Conservation (phyloP, 2,797 vertebrate genomes). For the Alexandromys oeconomus region DNA sequence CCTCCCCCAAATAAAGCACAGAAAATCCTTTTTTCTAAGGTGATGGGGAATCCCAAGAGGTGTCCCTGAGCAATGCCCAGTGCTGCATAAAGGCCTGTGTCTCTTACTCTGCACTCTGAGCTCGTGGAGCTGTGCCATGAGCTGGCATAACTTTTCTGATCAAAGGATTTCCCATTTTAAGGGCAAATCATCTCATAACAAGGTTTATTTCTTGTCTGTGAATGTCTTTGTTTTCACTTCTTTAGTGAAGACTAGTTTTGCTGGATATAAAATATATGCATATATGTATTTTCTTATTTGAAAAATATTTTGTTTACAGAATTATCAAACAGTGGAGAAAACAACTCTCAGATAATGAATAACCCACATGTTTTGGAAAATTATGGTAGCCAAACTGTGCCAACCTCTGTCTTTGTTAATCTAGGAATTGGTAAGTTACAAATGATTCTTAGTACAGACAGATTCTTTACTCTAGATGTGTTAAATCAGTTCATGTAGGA, state of each 20-base stretch:
- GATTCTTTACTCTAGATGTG: slow-evolving; percentile 36
- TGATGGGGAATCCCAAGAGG: background rate
- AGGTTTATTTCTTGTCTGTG: slow-evolving; percentile 5
- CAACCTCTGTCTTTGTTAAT: background rate
- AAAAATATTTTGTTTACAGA: slow-evolving; percentile 54
- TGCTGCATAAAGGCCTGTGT: slow-evolving; percentile 46
- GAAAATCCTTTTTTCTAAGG: background rate
- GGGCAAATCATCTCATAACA: background rate
- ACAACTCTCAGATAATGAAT: background rate
- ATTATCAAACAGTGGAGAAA: slow-evolving; percentile 21
- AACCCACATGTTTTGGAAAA: background rate
- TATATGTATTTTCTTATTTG: slow-evolving; percentile 32
- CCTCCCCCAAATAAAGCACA: background rate
- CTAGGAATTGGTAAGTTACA: slow-evolving; percentile 71
- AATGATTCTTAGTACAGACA: background rate
- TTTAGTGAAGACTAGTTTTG: slow-evolving; percentile 7
- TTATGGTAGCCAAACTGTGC: background rate
- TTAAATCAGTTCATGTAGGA: background rate
- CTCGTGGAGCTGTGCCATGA: slow-evolving; percentile 42
- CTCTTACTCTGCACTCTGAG: slow-evolving; percentile 15
- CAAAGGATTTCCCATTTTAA: slow-evolving; percentile 41
- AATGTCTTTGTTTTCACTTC: slow-evolving; percentile 13
- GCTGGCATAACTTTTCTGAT: background rate
- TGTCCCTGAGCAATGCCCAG: slow-evolving; percentile 72
- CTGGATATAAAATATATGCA: background rate